Evolutionary conservation across 23 tunicate species (phyloP), one percentile per base, ranked within the genome.

Genomic region (Diplosoma virens): DNA sequence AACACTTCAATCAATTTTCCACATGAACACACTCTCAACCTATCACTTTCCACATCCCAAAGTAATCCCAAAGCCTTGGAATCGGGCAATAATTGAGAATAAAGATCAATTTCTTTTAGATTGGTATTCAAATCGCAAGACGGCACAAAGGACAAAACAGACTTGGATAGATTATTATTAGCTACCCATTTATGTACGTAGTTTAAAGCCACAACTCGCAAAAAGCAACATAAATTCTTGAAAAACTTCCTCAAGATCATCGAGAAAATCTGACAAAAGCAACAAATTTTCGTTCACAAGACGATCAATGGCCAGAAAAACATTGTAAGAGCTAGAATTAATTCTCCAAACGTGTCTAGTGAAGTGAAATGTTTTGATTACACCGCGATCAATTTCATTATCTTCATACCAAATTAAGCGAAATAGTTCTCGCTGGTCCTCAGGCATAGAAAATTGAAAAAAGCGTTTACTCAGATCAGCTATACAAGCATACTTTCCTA

Each of bases 321-420:
- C 74, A 35, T 34, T 22, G 21, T 28, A 67, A 5, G 74, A 26
- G 50, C 52, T 35, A 2, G 52, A 35, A 35, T 67, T 67, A 2
- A 67, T 18, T 34, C 74, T 52, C 74, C 74, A 67, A 7, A 37
- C 74, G 36, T 67, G 74, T 18, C 74, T 35, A 50, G 52, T 67
- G 24, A 67, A 35, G 7, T 26, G 24, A 34, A 17, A 67, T 5
- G 24, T 5, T 17, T 37, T 50, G 9, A 36, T 16, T 35, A 17
- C 24, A 2, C 74, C 74, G 17, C 30, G 11, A 34, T 33, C 52
- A 11, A 67, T 9, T 11, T 67, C 52, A 35, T 67, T 37, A 52
- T 36, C 21, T 18, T 9, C 24, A 21, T 34, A 67, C 74, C 74
- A 67, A 3, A 67, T 18, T 9, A 67, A 11, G 7, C 74, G 50